Percentiles rank a stretch among this genome's conserved stretches.
These are phyloP conservation scores for Nymphalis urticae DNA, from an alignment of 2,888 invertebrate species.

Conservation along the genomic window DNA sequence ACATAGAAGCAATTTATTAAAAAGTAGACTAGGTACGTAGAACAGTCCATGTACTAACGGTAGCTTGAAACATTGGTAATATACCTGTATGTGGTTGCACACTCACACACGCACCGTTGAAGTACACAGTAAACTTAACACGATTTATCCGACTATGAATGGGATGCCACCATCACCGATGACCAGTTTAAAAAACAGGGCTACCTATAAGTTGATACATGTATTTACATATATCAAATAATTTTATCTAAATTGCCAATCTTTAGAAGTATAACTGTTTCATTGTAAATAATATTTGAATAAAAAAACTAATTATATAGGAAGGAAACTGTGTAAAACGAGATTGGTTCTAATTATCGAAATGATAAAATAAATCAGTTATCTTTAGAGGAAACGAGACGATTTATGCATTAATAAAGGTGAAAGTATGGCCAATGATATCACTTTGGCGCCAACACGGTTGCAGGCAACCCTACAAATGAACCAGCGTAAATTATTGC, in stretches of 20 bases:
- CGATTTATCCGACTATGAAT: slow-evolving; percentile 33
- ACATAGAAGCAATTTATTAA: slow-evolving; percentile 54
- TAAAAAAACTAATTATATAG: slow-evolving; percentile 8
- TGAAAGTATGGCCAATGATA: slow-evolving; percentile 44
- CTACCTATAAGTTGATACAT: not conserved
- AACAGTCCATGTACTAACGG: slow-evolving; percentile 35
- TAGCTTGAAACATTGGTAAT: slow-evolving; percentile 36
- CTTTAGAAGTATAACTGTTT: slow-evolving; percentile 1
- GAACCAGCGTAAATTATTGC: slow-evolving; percentile 71
- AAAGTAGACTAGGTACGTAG: slow-evolving; percentile 36
- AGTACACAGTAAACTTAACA: slow-evolving; percentile 24
- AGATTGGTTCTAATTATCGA: slow-evolving; percentile 25
- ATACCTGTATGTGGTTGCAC: slow-evolving; percentile 10
- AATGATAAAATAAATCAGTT: slow-evolving; percentile 29
- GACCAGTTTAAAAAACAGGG: slow-evolving; percentile 19
- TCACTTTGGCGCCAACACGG: slow-evolving; percentile 36
- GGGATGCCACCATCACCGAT: slow-evolving; percentile 20
- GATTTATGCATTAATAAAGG: slow-evolving; percentile 38
- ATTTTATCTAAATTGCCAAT: slow-evolving; percentile 12
- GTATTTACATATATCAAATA: not conserved
- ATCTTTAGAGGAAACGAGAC: slow-evolving; percentile 29
- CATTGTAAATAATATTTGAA: slow-evolving; percentile 4
- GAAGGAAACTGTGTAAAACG: slow-evolving; percentile 18
- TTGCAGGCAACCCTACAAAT: slow-evolving; percentile 64
- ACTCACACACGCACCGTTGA: slow-evolving; percentile 17